Conservation (phyloP, 2,888 invertebrate genomes). For the Synergus gifuensis region DNA sequence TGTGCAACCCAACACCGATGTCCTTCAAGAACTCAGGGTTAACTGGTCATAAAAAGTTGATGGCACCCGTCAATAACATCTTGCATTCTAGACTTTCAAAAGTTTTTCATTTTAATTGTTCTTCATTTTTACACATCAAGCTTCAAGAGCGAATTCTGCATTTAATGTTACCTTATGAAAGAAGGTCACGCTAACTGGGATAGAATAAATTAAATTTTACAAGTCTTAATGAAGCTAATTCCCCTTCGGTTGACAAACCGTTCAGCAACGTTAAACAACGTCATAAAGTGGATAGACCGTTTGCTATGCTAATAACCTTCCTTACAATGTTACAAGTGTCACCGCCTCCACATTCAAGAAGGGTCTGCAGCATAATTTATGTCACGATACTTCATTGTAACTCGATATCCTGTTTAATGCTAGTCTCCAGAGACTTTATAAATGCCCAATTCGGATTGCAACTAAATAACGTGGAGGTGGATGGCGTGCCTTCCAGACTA, state of each 20-base stretch:
- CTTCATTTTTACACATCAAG: neutral
- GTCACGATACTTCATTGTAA: constrained; percentile 24
- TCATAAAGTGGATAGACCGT: constrained; percentile 7
- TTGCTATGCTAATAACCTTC: constrained; percentile 27
- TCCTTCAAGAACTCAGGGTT: constrained; percentile 19
- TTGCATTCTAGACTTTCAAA: constrained; percentile 11
- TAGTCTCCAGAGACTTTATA: neutral
- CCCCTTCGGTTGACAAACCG: neutral
- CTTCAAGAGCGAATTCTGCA: too few species aligned
- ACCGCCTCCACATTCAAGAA: constrained; percentile 10
- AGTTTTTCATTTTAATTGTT: neutral
- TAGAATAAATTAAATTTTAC: too few species aligned
- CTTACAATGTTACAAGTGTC: constrained; percentile 25
- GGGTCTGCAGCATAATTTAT: constrained; percentile 3
- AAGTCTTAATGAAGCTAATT: constrained; percentile 6
- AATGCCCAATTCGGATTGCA: constrained; percentile 26
- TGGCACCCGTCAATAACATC: constrained; percentile 30
- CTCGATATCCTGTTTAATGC: constrained; percentile 27
- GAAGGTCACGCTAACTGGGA: too few species aligned
- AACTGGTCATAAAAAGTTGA: constrained; percentile 33
- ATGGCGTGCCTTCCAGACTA: neutral
- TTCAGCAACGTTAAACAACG: neutral
- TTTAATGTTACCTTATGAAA: too few species aligned
- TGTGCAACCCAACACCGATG: constrained; percentile 35
- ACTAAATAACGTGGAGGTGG: constrained; percentile 21